Evolutionary conservation across 2,113 vertebrate species (phyloP).

Genomic region (Puntigrus tetrazona): DNA sequence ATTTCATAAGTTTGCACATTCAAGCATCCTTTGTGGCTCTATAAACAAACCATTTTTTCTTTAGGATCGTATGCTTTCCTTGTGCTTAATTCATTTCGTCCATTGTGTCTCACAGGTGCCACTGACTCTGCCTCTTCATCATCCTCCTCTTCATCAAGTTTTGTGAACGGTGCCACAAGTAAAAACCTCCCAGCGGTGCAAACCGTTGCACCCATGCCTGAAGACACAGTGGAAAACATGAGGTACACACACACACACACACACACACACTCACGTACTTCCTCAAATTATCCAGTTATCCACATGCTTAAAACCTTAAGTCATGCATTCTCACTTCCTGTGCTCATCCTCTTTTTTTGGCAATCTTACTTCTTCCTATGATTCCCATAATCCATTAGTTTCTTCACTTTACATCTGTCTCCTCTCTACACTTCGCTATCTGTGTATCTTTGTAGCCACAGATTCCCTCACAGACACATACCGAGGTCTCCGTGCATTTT

Average conservation of each 20-base stretch:
- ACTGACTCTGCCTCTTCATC: conserved; percentile 95
- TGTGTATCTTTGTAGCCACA: conserved; percentile 38
- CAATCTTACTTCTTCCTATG: conserved; percentile 43
- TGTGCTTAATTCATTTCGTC: neutral
- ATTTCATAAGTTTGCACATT: neutral
- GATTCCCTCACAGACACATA: conserved; percentile 2
- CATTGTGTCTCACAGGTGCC: conserved; percentile 81
- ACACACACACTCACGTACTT: neutral
- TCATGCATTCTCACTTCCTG: conserved; percentile 22
- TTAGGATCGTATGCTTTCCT: neutral
- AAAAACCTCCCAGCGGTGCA: conserved; percentile 98
- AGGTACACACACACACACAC: conserved; percentile 76
- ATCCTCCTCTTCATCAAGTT: conserved; percentile 95
- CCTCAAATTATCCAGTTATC: neutral
- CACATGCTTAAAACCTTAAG: neutral
- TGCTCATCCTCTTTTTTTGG: neutral
- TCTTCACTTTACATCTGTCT: conserved; percentile 38
- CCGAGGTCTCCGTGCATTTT: conserved; percentile 2
- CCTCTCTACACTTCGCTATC: neutral
- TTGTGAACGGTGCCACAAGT: conserved; percentile 97
- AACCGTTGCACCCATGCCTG: conserved; percentile 97
- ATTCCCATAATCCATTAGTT: conserved; percentile 52
- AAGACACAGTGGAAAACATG: conserved; percentile 97
- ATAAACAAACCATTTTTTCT: neutral
- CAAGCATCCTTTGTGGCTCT: neutral